A percentile compares a stretch with the other conserved stretches of the same genome.
These are phyloP conservation scores for Ennomos erosarius DNA, from an alignment of 2,888 invertebrate genomes.

Conservation along the genomic window DNA sequence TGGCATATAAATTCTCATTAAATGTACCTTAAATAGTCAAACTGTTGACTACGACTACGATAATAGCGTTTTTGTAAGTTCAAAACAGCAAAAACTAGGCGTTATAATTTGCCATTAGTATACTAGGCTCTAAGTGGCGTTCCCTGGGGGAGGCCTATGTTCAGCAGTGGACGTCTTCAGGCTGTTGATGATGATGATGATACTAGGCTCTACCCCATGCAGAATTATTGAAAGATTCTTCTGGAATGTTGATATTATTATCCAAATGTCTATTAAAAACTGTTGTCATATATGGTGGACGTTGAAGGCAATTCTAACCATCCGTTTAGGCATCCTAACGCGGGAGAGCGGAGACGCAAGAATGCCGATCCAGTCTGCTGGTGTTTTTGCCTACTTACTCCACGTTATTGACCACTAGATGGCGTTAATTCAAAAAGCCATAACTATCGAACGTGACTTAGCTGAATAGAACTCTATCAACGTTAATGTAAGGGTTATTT, in stretches of 20 bases:
- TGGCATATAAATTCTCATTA: neutral
- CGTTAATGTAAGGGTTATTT: conserved; percentile 1
- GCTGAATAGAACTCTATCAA: neutral
- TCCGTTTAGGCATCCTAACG: conserved; percentile 61
- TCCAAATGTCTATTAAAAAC: conserved; percentile 32
- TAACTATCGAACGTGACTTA: conserved; percentile 31
- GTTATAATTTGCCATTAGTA: conserved; percentile 16
- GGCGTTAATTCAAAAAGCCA: conserved; percentile 5
- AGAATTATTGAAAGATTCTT: conserved; percentile 11
- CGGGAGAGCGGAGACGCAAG: conserved; percentile 56
- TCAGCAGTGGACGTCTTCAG: no score
- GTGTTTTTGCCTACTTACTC: conserved; percentile 73
- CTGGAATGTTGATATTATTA: conserved; percentile 20
- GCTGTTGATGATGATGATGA: no score
- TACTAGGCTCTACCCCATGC: conserved; percentile 9
- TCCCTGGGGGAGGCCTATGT: no score
- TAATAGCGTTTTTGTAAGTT: conserved; percentile 4
- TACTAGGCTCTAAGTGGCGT: no score
- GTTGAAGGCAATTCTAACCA: conserved; percentile 56
- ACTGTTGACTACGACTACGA: conserved; percentile 9
- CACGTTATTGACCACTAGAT: conserved; percentile 68
- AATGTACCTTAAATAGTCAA: conserved; percentile 6
- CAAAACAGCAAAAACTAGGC: conserved; percentile 19
- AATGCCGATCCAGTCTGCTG: conserved; percentile 73
- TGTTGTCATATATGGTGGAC: conserved; percentile 24